A percentile compares a stretch with the other conserved stretches of the same genome.
These are phyloP conservation scores for Spongilla lacustris DNA, from an alignment of 37 sponge, comb jelly and placozoan species.

Conservation along the genomic window DNA sequence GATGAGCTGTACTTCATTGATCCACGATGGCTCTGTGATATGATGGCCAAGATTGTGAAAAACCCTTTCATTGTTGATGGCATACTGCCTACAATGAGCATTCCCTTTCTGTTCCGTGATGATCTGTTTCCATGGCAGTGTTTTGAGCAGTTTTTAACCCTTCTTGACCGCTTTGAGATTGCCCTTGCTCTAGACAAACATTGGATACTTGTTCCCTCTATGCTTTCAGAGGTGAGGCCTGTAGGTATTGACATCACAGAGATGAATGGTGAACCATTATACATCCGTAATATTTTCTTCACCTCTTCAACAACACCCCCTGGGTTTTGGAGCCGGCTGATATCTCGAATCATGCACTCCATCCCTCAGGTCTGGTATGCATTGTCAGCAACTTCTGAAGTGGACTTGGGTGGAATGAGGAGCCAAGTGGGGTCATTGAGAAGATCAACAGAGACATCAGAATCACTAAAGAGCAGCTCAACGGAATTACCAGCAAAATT, in stretches of 20 bases:
- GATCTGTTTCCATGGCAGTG: slow-evolving; percentile 75
- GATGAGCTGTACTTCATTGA: slow-evolving; percentile 88
- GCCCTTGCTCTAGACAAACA: slow-evolving; percentile 84
- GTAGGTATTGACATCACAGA: background rate
- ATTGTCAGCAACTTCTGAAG: background rate
- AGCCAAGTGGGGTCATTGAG: background rate
- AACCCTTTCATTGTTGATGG: slow-evolving; percentile 84
- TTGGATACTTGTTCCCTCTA: slow-evolving; percentile 84
- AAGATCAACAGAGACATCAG: too few species aligned
- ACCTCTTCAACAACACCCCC: slow-evolving; percentile 59
- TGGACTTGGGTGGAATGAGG: background rate
- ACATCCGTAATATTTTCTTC: slow-evolving; percentile 60
- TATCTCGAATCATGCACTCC: slow-evolving; percentile 81
- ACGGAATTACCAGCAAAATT: too few species aligned
- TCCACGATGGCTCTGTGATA: slow-evolving; percentile 90
- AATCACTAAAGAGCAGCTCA: too few species aligned
- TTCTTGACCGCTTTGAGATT: slow-evolving; percentile 89
- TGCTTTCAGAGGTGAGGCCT: slow-evolving; percentile 74
- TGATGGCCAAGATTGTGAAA: slow-evolving; percentile 85
- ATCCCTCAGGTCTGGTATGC: slow-evolving; percentile 42
- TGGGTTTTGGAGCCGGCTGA: slow-evolving; percentile 92
- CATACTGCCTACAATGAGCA: slow-evolving; percentile 50
- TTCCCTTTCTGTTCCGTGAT: slow-evolving; percentile 74
- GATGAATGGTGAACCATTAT: background rate
- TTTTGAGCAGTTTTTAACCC: slow-evolving; percentile 78